Evolutionary conservation across 2,797 vertebrate species (phyloP).

Genomic region (Podarcis siculus): DNA sequence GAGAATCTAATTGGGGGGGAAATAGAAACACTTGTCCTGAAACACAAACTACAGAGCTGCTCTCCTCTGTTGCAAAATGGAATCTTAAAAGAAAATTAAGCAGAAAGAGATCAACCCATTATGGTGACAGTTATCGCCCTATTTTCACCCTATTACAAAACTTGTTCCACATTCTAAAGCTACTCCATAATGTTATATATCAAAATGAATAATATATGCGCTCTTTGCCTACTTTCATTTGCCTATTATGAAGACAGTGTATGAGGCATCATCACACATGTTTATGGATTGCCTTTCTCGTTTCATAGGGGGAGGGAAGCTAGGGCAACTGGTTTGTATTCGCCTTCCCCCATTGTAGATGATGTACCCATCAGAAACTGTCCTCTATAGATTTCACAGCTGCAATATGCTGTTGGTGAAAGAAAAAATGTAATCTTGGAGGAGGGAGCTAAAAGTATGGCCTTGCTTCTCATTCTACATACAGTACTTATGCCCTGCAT

Average conservation of each 20-base stretch:
- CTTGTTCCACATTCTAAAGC: slow-evolving; percentile 61
- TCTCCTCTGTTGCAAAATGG: slow-evolving; percentile 14
- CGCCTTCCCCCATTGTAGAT: neutral
- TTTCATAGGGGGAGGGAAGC: neutral
- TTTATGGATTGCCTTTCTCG: slow-evolving; percentile 18
- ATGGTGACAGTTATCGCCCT: slow-evolving; percentile 57
- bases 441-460: too few species aligned
- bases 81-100: slow-evolving; percentile 39
- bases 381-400: neutral
- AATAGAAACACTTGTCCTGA: neutral
- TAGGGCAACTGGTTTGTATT: neutral
- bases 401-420: too few species aligned
- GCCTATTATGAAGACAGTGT: slow-evolving; percentile 31
- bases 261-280: neutral
- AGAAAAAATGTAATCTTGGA: too few species aligned
- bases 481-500: too few species aligned
- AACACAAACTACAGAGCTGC: neutral
- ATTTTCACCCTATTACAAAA: slow-evolving; percentile 63
- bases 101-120: slow-evolving; percentile 49
- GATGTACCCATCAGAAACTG: neutral
- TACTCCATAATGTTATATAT: slow-evolving; percentile 62
- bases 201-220: slow-evolving; percentile 52
- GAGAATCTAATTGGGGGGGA: slow-evolving; percentile 6
- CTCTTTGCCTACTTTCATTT: slow-evolving; percentile 19
- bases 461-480: neutral